These are phyloP conservation scores for Harmothoe impar DNA, from an alignment of 2,888 invertebrate genomes.

Conservation along the genomic window DNA sequence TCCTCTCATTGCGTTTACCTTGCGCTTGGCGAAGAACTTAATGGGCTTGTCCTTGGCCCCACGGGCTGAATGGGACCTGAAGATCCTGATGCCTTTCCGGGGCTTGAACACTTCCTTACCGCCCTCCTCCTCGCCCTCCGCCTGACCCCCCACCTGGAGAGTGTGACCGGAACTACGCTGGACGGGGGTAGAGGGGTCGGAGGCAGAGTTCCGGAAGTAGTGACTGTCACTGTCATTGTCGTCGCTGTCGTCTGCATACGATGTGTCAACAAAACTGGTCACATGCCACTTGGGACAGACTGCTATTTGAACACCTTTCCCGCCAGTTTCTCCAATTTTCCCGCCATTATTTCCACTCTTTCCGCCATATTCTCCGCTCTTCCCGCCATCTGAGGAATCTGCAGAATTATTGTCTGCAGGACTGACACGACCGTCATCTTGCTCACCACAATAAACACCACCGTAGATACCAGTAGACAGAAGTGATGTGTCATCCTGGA, in stretches of 20 bases:
- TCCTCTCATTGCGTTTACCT: conserved; percentile 13
- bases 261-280: not conserved
- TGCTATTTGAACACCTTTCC: not conserved
- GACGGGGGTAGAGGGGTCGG: not conserved
- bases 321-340: not conserved
- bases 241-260: not conserved
- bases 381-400: not conserved
- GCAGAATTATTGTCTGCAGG: not conserved
- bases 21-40: not conserved
- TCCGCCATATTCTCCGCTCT: not conserved
- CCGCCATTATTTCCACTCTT: not conserved
- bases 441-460: no score
- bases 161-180: not conserved
- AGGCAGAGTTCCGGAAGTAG: not conserved
- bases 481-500: not conserved
- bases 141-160: not conserved
- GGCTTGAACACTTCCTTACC: not conserved
- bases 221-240: not conserved
- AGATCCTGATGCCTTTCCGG: conserved; percentile 11
- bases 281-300: not conserved
- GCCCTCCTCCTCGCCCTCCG: not conserved
- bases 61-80: conserved; percentile 49
- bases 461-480: no score
- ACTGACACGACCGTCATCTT: no score
- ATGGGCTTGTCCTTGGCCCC: conserved; percentile 18